Base-by-base conservation (phyloP, 2,113 vertebrate genomes). In the Eleginops maclovinus region DNA sequence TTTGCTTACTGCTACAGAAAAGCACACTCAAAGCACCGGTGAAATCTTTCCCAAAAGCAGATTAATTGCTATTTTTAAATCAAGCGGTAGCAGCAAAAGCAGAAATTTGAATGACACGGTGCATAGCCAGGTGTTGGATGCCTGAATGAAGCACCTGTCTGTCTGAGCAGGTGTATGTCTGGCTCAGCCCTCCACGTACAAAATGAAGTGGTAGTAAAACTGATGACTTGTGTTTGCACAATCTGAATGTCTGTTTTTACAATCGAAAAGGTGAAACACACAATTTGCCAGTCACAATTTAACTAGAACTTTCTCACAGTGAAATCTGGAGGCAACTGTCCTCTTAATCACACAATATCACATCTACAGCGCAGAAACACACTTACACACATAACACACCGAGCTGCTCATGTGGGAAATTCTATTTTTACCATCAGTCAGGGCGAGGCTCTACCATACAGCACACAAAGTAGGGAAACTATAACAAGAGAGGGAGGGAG, bases 381-480 rank as follows among this genome's bases (percentile, higher is more conserved):
- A 90, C 81, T 76, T 79, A 91, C 86, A 83, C 87, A 87, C 69
- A 85, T 81, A 65, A 86, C 40, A 64, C 77, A 71, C 62, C 15
- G 55, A 70, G 70, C 50, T 53, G 75, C 82, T 79, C 84, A 72
- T 90, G 87, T 91, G 90, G 83, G 89, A 91, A 92, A 88, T 60
- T 83, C 93, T 94, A 92, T 93, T 93, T 94, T 88, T 92, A 91
- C 83, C 43, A 70, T 22, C 60, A 51, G 80, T 58, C 88, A 83
- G 93, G 93, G 91, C 87, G 93, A 94, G 93, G 91, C 90, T 90
- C 85, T 63, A 84, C 74, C 69, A 74, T 61, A 64, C 84, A 77
- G 73, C 79, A 84, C 88, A 88, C 89, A 90, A 92, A 88, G 89
- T 89, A 83, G 90, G 88, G 87, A 90, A 91, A 91, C 83, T 87